These are phyloP conservation scores for Dryococelus australis DNA, from an alignment of 2,888 invertebrate genomes.

Conservation along the genomic window DNA sequence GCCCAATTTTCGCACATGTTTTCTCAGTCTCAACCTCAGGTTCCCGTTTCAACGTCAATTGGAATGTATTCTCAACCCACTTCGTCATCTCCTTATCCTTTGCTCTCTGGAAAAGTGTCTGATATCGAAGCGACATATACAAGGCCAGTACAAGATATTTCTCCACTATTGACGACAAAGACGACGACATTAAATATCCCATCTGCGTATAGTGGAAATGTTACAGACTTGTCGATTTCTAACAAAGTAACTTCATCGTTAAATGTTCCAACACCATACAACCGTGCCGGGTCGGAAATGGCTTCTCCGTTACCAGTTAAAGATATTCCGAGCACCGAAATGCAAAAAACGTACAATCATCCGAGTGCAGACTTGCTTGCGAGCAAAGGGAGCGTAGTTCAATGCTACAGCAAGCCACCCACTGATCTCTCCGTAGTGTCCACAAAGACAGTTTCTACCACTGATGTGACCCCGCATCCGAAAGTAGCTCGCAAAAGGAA, in stretches of 20 bases:
- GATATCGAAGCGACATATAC: conserved; percentile 34
- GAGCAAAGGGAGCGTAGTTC: conserved; percentile 31
- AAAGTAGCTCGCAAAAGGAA: conserved; percentile 46
- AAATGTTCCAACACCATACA: conserved; percentile 35
- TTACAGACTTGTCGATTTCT: conserved; percentile 35
- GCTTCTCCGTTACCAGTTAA: conserved; percentile 34
- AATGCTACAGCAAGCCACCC: conserved; percentile 35
- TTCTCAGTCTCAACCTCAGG: conserved; percentile 27
- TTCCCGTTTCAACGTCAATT: conserved; percentile 37
- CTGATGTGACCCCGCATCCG: conserved; percentile 46
- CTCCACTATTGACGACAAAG: conserved; percentile 37
- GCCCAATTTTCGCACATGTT: conserved; percentile 23
- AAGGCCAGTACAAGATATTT: conserved; percentile 34
- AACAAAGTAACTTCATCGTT: conserved; percentile 37
- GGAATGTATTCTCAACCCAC: conserved; percentile 39
- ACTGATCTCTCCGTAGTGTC: conserved; percentile 45
- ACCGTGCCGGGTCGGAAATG: conserved; percentile 35
- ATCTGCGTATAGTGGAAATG: conserved; percentile 28
- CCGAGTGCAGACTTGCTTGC: conserved; percentile 31
- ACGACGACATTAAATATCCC: conserved; percentile 32
- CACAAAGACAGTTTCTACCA: conserved; percentile 51
- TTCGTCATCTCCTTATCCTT: conserved; percentile 25
- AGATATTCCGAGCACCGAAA: conserved; percentile 32
- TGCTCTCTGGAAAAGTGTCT: conserved; percentile 34
- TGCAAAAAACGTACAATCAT: conserved; percentile 33